These are phyloP conservation scores for Typhlomys cinereus DNA, from an alignment of 2,113 vertebrate genomes.

Conservation along the genomic window DNA sequence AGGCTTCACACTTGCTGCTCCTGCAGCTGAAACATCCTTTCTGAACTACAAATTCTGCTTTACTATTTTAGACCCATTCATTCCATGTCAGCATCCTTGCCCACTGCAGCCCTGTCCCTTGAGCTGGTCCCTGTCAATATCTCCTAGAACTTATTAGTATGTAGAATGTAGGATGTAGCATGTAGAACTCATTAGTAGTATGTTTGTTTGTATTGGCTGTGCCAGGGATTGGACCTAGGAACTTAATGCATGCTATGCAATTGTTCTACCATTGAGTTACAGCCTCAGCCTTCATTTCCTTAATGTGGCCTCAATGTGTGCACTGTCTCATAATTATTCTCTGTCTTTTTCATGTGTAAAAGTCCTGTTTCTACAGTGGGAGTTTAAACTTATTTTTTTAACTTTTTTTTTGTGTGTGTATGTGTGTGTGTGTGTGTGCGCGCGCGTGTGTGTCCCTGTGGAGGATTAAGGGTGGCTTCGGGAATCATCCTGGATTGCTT, in stretches of 20 bases:
- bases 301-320: slow-evolving; percentile 21
- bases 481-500: too few relatives aligned
- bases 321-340: slow-evolving; percentile 3
- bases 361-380: neutral
- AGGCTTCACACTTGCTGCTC: neutral
- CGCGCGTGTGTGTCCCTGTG: too few relatives aligned
- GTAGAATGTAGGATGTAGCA: too few relatives aligned
- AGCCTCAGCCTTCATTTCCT: neutral
- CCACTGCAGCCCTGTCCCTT: neutral
- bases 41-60: neutral
- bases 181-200: neutral
- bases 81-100: neutral
- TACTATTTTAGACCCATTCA: neutral
- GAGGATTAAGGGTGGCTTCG: too few relatives aligned
- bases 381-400: slow-evolving; percentile 48
- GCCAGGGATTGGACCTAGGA: neutral
- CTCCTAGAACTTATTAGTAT: too few relatives aligned
- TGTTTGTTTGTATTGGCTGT: neutral
- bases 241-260: neutral
- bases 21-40: neutral
- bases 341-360: slow-evolving; percentile 23
- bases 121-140: neutral
- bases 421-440: too few relatives aligned
- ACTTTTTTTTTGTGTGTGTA: too few relatives aligned
- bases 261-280: neutral